A percentile compares a stretch with the other conserved stretches of the same genome.
These are phyloP conservation scores for Papilio protenor DNA, from an alignment of 2,888 invertebrate species.

Conservation along the genomic window DNA sequence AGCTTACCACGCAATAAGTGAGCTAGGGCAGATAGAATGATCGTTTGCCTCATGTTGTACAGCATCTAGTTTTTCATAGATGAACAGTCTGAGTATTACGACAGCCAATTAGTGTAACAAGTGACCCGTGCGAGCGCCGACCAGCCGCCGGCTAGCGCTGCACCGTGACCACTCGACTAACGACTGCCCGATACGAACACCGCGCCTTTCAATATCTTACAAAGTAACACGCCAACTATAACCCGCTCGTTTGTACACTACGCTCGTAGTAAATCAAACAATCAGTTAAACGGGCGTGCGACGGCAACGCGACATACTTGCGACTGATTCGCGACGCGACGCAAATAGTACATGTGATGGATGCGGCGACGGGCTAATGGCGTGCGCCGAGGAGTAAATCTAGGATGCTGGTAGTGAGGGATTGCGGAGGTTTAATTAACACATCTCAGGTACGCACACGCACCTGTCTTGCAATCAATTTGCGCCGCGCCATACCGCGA, in stretches of 20 bases:
- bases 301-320: slow-evolving; percentile 50
- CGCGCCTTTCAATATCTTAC: slow-evolving; percentile 17
- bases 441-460: slow-evolving; percentile 58
- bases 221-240: slow-evolving; percentile 31
- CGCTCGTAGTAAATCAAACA: slow-evolving; percentile 38
- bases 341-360: slow-evolving; percentile 57
- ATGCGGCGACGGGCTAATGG: slow-evolving; percentile 65
- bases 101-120: slow-evolving; percentile 10
- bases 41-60: not conserved
- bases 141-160: not conserved
- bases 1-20: not conserved
- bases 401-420: slow-evolving; percentile 59
- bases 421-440: slow-evolving; percentile 56
- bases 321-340: slow-evolving; percentile 57
- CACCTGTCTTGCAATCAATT: slow-evolving; percentile 46
- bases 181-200: slow-evolving; percentile 14
- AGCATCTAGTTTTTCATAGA: not conserved
- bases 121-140: slow-evolving; percentile 2
- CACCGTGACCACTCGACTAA: not conserved
- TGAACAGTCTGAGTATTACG: not conserved
- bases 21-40: not conserved
- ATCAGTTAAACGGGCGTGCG: slow-evolving; percentile 44
- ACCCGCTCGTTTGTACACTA: slow-evolving; percentile 19
- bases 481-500: not conserved
- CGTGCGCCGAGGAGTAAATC: slow-evolving; percentile 63